Evolutionary conservation across 64 coral and sea anemone species (phyloP), one percentile per base, ranked within the genome.

Genomic region (Pocillopora damicornis): DNA sequence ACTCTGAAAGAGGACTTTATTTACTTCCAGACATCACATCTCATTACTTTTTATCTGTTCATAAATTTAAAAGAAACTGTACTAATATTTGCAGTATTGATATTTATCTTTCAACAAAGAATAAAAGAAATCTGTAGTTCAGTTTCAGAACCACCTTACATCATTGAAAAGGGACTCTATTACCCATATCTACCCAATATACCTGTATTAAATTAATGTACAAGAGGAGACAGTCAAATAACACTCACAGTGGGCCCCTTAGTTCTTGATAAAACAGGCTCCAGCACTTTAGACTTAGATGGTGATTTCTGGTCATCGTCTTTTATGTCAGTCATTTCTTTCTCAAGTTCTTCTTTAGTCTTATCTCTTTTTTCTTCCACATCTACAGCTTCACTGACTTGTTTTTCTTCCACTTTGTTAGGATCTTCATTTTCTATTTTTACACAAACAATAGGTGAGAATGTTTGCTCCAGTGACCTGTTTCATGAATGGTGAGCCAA

Each of bases 271-370:
- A 42, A 26, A 36, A 72, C 65, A 42, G 65, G 74, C 20, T 84
- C 79, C 37, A 75, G 38, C 17, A 76, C 89, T 38, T 90, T 75
- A 13, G 74, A 75, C n/a, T 80, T 92, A 56, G 82, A 25, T 35
- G 36, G 15, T 60, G 62, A 68, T 30, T 79, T 86, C 74, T 37
- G 86, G 79, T 95, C 86, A 2, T 58, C 69, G 51, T 96, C 94
- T 59, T 75, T 85, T 5, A 14, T 65, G 12, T 85, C 81, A 1
- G 65, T 1, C 12, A 22, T 58, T 89, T 98, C 92, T 76, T 93
- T 93, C 61, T 90, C 95, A 5, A 98, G 35, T 73, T 99, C 93
- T 26, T 99, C 97, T 81, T 90, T 94, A 13, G 88, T 93, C 73
- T 99, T 94, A 86, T 95, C 88, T 80, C 90, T 87, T 57, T 92